Base-by-base conservation (phyloP, 2,888 invertebrate genomes). In the Adela reaumurella region DNA sequence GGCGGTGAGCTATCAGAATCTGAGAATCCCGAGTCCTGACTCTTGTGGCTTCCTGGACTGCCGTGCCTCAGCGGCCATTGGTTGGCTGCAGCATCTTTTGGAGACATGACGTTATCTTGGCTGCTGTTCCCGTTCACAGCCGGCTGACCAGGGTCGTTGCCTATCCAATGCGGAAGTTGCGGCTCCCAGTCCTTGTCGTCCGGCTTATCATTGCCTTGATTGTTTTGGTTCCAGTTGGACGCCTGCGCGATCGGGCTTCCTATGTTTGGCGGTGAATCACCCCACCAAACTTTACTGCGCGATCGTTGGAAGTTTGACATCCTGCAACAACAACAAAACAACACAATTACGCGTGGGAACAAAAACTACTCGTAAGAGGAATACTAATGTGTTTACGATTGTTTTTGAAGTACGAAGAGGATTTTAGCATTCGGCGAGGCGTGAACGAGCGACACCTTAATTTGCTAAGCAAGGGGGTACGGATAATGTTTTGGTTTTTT, bases 21-120 rank as follows among this genome's bases (percentile, higher is more conserved):
- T 0, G 90, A 90, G 66, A 90, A 90, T 1, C 90, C 90, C 1
- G 90, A 90, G 66, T 90, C 90, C 67, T 89, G 88, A 60, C 89
- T 89, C 53, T 87, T 85, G 54, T 88, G 87, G 63, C 88, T 87
- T 20, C 70, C 84, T 54, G 74, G 82, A 61, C 78, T 83, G 59
- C 74, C 81, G 52, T 72, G 78, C 18, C 80, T 65, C 19, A 74
- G 64, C 28, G 77, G 77, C 79, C 80, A 79, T 53, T 68, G 73
- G 56, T 74, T 69, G 50, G 69, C 59, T 56, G 62, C 74, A 51
- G 60, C 63, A 56, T 65, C 63, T 52, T 65, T 62, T 19, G 67
- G 68, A 55, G 63, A 67, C 50, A 64, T 67, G 58, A 74, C 62
- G 56, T 73, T 70, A 53, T 74, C 70, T 8, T 59, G 62, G 56